Base-by-base conservation (phyloP, 2,888 invertebrate species). In the Dynastes grantii region DNA sequence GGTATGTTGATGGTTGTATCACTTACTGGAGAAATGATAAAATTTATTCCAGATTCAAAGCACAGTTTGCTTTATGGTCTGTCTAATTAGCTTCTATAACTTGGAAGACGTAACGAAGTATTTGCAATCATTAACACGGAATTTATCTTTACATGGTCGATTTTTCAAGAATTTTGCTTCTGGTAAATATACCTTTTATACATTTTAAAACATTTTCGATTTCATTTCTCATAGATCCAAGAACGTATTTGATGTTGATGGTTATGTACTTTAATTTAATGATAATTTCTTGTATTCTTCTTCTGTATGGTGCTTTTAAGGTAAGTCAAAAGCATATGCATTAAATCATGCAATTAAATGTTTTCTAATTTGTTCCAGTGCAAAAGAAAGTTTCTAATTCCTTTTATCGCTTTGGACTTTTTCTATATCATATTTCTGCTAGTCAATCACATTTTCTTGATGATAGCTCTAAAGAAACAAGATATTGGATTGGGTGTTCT, bases 401-500 rank as follows among this genome's bases (percentile, higher is more conserved):
- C 76, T 32, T 76, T 78, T 32, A 73, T 75, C 6, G 13, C 22
- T n/a, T 16, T 78, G 16, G 76, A 78, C 22, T 8, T 76, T 6
- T 6, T 76, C 5, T 78, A 78, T 22, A 53, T 80, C 9, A 22
- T 61, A 45, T 70, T 78, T 37, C 13, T 80, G 9, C 13, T 73
- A 8, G 2, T 45, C 8, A 16, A 40, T 4, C 78, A 76, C 22
- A 63, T 80, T 27, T 22, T 61, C 16, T 68, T 80, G 11, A 80
- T 80, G 80, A 22, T 80, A 37, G 63, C 67, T 53, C 37, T 78
- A 37, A 80, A 80, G 49, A 45, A 71, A n/a, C 63, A 76, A 65
- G 76, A 76, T 13, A 55, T 55, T 2, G 65, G 76, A 63, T 68
- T 80, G 37, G 80, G 78, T 29, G 32, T 45, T 2, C 55, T 80